Conservation (phyloP, 37 sponge, comb jelly and placozoan species). For the Ephydatia muelleri region DNA sequence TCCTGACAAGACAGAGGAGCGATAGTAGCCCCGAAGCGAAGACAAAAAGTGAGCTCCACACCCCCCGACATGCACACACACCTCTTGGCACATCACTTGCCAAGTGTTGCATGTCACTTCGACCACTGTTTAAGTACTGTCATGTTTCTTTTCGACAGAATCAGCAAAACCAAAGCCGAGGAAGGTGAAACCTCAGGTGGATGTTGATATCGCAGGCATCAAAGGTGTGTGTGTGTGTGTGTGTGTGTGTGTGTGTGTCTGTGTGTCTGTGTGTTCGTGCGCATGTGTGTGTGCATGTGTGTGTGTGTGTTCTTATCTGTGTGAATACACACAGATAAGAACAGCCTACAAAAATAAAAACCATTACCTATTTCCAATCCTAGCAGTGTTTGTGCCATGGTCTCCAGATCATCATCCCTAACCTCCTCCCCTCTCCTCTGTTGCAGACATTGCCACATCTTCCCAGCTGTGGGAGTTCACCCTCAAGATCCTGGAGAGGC, state of each 20-base stretch:
- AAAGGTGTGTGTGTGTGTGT: constrained; percentile 40
- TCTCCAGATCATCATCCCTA: no score
- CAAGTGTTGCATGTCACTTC: not conserved
- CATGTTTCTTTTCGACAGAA: not conserved
- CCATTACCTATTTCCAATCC: no score
- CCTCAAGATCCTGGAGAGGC: constrained; percentile 67
- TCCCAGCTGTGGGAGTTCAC: constrained; percentile 84
- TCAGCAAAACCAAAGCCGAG: not conserved
- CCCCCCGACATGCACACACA: no score
- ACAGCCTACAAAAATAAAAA: no score
- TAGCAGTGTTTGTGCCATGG: no score
- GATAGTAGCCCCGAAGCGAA: not conserved
- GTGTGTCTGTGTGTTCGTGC: not conserved
- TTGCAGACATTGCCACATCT: constrained; percentile 67
- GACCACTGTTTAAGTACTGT: not conserved
- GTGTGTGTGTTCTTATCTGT: not conserved
- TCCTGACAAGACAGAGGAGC: no score
- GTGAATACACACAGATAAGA: no score
- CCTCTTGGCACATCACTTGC: no score
- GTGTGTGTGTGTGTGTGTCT: not conserved
- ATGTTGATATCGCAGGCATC: constrained; percentile 54
- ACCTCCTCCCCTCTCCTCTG: not conserved
- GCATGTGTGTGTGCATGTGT: constrained; percentile 10
- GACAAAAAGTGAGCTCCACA: not conserved
- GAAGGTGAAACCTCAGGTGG: constrained; percentile 28